phyloP scores from a whole-genome alignment of 92 coral and sea anemone species.

The Palythoa grandiflora region DNA sequence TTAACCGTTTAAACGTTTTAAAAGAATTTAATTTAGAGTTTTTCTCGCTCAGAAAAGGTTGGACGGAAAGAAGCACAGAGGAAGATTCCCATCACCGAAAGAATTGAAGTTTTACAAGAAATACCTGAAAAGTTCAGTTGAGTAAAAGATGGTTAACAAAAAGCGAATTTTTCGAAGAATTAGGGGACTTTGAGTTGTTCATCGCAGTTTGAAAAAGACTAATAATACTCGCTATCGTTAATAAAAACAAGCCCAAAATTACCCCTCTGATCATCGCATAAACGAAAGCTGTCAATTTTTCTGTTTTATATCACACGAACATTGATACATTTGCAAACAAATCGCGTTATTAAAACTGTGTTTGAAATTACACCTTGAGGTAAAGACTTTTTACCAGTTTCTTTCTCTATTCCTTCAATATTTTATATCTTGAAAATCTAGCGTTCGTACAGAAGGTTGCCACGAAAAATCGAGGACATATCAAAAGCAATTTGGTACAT shows the following conservation, averaged over 20 bases:
- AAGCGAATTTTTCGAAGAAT: not conserved
- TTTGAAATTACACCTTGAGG: not conserved
- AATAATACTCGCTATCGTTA: not conserved
- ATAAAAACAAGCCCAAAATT: too few species aligned
- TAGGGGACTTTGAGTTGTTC: not conserved
- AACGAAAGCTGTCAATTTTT: not conserved
- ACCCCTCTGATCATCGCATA: too few species aligned
- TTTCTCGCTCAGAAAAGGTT: slow-evolving; percentile 16
- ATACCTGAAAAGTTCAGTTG: not conserved
- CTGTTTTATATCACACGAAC: too few species aligned
- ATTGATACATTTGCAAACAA: not conserved
- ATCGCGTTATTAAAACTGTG: not conserved
- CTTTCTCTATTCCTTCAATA: not conserved
- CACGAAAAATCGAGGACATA: too few species aligned
- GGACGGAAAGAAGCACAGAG: not conserved
- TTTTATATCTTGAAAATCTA: not conserved
- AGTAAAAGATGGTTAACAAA: not conserved
- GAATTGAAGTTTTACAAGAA: not conserved
- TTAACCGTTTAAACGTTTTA: slow-evolving; percentile 10
- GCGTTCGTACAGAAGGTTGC: too few species aligned
- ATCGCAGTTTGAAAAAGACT: not conserved
- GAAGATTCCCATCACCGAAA: slow-evolving; percentile 34
- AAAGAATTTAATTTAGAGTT: not conserved
- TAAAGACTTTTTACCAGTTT: not conserved
- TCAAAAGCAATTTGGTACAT: too few species aligned